Evolutionary conservation across 1,140 invertebrate genomes (phyloP).

Genomic region (Pemphigus obesinymphae): DNA sequence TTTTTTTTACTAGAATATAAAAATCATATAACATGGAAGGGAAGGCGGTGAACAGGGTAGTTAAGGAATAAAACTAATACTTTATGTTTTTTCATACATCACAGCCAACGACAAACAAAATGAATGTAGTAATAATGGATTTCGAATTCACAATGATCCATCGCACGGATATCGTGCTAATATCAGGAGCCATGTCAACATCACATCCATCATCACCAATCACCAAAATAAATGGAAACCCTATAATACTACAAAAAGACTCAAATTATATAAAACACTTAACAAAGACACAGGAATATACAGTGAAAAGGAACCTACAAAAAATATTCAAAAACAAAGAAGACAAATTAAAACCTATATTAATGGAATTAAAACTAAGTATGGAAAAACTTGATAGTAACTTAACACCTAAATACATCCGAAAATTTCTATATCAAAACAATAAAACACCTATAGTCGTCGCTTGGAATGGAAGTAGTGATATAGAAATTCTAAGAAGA

Average conservation of each 20-base stretch:
- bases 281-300: rapidly evolving
- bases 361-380: background rate
- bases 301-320: background rate
- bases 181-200: too few relatives aligned
- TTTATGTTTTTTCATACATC: too few relatives aligned
- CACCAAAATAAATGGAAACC: background rate
- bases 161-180: background rate
- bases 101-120: too few relatives aligned
- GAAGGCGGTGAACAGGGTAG: too few relatives aligned
- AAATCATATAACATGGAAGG: too few relatives aligned
- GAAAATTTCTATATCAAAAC: background rate
- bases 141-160: background rate
- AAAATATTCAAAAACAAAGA: background rate
- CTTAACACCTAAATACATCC: too few relatives aligned
- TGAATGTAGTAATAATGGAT: too few relatives aligned
- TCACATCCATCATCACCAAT: background rate
- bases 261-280: rapidly evolving
- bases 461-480: background rate
- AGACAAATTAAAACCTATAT: background rate
- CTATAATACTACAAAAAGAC: background rate
- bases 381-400: too few relatives aligned
- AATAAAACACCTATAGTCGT: background rate
- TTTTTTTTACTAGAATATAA: too few relatives aligned
- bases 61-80: too few relatives aligned
- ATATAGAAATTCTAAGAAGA: background rate